Evolutionary conservation across 2,888 invertebrate species (phyloP), one percentile per base, ranked within the genome.

Genomic region (Oscheius sp.): DNA sequence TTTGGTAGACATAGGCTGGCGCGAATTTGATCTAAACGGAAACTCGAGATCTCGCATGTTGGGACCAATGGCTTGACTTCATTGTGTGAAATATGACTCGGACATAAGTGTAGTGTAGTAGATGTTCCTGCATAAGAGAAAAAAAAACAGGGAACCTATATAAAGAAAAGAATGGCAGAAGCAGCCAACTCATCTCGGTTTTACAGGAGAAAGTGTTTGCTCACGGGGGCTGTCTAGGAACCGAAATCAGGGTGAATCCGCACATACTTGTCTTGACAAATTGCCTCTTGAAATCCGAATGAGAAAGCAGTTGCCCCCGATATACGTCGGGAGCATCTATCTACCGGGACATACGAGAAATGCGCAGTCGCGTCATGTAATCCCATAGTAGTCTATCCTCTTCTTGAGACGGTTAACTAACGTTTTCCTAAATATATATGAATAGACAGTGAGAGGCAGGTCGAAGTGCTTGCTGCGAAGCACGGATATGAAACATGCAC

Each of bases 261-360:
- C 55, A 32, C 55, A 65, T 68, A 37, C 68, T 68, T 21, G 13
- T 68, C 35, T 37, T 68, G 68, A 68, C 53, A 68, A 68, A 68
- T 68, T 68, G 68, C 68, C 55, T 68, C 68, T 68, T 68, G 55
- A 68, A 68, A 68, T 55, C 53, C 33, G 68, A 68, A 68, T 68
- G 68, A 55, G 55, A 48, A 48, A 37, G 55, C 55, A 55, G 55
- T 35, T 55, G 55, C 51, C 42, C 21, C 68, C 68, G 29, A 55
- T 63, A 21, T n/a, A 48, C 10, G 13, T 32, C 33, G 33, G 68
- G 53, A 68, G 65, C 65, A 68, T 53, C 68, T 68, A 53, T 68
- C 68, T 68, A 68, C 68, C 63, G 48, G 21, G 47, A n/a, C n/a
- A 55, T 55, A 21, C 32, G 32, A 4, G 58, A 58, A 58, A 58